phyloP scores from a whole-genome alignment of 2,888 invertebrate genomes.

The Drosophila borealis region DNA sequence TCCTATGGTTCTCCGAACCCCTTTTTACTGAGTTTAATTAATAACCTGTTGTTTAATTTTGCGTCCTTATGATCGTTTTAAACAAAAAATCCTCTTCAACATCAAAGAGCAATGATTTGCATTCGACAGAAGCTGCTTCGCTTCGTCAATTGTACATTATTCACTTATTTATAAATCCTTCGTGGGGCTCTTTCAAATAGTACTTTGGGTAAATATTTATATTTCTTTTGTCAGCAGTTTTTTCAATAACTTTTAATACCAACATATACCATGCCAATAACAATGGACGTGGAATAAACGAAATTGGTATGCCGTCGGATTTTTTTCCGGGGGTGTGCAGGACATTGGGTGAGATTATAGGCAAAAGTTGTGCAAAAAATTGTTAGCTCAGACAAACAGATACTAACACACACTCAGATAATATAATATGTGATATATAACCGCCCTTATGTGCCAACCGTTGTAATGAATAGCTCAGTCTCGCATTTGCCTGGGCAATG shows the following conservation, averaged over 20 bases:
- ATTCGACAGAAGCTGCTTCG: slow-evolving; percentile 47
- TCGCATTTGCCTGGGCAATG: slow-evolving; percentile 68
- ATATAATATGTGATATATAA: slow-evolving; percentile 44
- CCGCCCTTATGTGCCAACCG: slow-evolving; percentile 39
- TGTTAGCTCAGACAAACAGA: slow-evolving; percentile 31
- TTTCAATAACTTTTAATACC: slow-evolving; percentile 79
- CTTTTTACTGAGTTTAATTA: not conserved
- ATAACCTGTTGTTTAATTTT: not conserved
- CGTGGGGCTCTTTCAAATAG: slow-evolving; percentile 61
- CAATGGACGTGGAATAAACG: slow-evolving; percentile 64
- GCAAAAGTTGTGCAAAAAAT: slow-evolving; percentile 70
- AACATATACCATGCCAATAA: slow-evolving; percentile 71
- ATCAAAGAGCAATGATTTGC: slow-evolving; percentile 76
- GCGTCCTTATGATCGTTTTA: not conserved
- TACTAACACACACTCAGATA: slow-evolving; percentile 33
- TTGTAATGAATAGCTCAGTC: slow-evolving; percentile 80
- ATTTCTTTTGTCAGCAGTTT: slow-evolving; percentile 83
- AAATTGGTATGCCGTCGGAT: slow-evolving; percentile 59
- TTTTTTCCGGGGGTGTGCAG: slow-evolving; percentile 7
- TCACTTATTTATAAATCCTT: slow-evolving; percentile 3
- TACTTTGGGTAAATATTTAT: slow-evolving; percentile 82
- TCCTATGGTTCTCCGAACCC: no score
- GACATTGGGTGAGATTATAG: slow-evolving; percentile 54
- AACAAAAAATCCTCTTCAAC: slow-evolving; percentile 41
- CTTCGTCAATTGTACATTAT: slow-evolving; percentile 24